Conservation (phyloP, 2,888 invertebrate species). For the Phyllotreta cruciferae region DNA sequence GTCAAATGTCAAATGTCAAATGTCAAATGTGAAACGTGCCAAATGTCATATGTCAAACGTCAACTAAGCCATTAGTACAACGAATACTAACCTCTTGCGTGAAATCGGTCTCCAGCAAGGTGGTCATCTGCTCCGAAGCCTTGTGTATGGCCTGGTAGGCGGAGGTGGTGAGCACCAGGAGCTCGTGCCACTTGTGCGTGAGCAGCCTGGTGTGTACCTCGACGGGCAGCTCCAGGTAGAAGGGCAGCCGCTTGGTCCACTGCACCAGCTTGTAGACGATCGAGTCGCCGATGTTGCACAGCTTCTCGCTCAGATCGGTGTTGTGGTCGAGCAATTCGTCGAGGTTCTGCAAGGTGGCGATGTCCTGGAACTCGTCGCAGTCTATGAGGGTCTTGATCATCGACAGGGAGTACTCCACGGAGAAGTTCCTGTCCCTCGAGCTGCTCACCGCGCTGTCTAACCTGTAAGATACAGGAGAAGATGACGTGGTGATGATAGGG, state of each 20-base stretch:
- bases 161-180: constrained; percentile 90
- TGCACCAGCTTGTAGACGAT: constrained; percentile 98
- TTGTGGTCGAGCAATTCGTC: constrained; percentile 90
- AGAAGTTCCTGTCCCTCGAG: constrained; percentile 79
- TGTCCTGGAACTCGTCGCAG: constrained; percentile 91
- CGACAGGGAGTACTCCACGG: constrained; percentile 82
- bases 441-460: constrained; percentile 89
- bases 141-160: constrained; percentile 90
- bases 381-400: constrained; percentile 94
- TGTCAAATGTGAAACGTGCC: neutral
- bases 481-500: too few relatives aligned
- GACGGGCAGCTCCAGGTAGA: constrained; percentile 95
- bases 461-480: too few relatives aligned
- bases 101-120: constrained; percentile 76
- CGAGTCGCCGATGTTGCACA: constrained; percentile 96
- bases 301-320: constrained; percentile 88
- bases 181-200: constrained; percentile 98
- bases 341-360: constrained; percentile 90
- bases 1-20: too few relatives aligned
- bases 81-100: constrained; percentile 90
- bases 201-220: constrained; percentile 94
- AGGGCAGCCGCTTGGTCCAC: constrained; percentile 98
- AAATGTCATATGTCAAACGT: neutral
- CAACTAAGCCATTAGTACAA: too few relatives aligned
- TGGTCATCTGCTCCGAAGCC: constrained; percentile 55